Evolutionary conservation across 2,888 invertebrate species (phyloP).

Genomic region (Scaptomyza tumidula): DNA sequence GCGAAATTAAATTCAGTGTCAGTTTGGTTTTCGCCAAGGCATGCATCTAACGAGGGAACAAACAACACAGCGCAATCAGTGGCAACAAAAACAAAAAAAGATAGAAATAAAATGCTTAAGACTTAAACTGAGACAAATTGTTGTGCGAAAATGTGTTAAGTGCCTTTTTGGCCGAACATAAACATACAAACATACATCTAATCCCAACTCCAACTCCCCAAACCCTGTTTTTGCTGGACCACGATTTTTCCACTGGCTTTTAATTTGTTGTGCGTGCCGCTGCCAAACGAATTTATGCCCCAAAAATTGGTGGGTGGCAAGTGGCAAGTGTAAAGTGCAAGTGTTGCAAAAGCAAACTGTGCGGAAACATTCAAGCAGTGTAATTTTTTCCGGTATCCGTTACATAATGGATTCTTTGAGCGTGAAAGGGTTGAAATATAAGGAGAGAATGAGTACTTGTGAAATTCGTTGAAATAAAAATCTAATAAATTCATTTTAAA

Average conservation of each 20-base stretch:
- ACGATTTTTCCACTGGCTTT: slow-evolving; percentile 43
- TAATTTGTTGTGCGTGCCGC: slow-evolving; percentile 65
- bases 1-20: slow-evolving; percentile 79
- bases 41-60: slow-evolving; percentile 64
- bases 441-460: not conserved
- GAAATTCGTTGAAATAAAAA: not conserved
- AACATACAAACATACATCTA: not conserved
- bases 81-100: slow-evolving; percentile 1
- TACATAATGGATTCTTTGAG: slow-evolving; percentile 46
- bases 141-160: slow-evolving; percentile 37
- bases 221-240: slow-evolving; percentile 17
- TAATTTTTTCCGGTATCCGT: slow-evolving; percentile 43
- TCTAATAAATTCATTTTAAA: slow-evolving; percentile 14
- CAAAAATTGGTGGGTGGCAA: slow-evolving; percentile 52
- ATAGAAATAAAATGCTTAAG: slow-evolving; percentile 18
- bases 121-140: slow-evolving; percentile 50
- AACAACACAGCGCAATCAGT: slow-evolving; percentile 56
- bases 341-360: slow-evolving; percentile 74
- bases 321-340: slow-evolving; percentile 66
- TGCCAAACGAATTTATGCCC: slow-evolving; percentile 67
- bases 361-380: slow-evolving; percentile 77
- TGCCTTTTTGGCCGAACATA: not conserved
- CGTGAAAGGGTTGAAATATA: slow-evolving; percentile 31
- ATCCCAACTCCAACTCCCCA: not conserved
- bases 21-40: slow-evolving; percentile 59